A percentile compares a stretch with the other conserved stretches of the same genome.
Evolutionary conservation across 1,140 invertebrate species (phyloP).

Genomic region (Psilanteris sp.): DNA sequence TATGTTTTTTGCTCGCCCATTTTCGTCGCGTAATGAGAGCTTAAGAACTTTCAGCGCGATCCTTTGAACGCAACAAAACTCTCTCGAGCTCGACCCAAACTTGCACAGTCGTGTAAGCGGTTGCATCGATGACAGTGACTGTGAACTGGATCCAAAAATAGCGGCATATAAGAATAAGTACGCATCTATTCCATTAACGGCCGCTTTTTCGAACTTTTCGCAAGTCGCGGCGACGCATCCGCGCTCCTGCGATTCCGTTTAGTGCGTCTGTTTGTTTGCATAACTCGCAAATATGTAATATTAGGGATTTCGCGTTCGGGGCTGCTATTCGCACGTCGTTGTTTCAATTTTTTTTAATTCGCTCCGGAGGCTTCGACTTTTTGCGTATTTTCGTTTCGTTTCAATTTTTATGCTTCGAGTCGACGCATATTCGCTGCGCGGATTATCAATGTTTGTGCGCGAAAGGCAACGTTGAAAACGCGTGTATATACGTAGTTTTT

Average conservation of each 20-base stretch:
- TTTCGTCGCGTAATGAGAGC: slow-evolving; percentile 51
- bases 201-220: slow-evolving; percentile 41
- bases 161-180: slow-evolving; percentile 55
- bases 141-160: slow-evolving; percentile 65
- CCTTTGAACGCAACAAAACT: slow-evolving; percentile 51
- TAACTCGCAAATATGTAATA: too few species aligned
- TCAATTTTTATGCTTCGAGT: too few species aligned
- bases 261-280: too few species aligned
- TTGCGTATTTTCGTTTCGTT: too few species aligned
- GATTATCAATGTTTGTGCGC: too few species aligned
- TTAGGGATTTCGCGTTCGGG: too few species aligned
- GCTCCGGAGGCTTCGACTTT: too few species aligned
- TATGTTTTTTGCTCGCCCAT: slow-evolving; percentile 32
- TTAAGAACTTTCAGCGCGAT: slow-evolving; percentile 51
- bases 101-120: slow-evolving; percentile 59
- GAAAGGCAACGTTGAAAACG: too few species aligned
- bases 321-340: too few species aligned
- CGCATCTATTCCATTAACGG: slow-evolving; percentile 64
- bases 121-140: slow-evolving; percentile 66
- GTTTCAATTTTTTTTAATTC: too few species aligned
- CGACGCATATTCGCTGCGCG: too few species aligned
- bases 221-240: slow-evolving; percentile 1
- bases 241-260: slow-evolving; percentile 1
- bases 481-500: too few species aligned
- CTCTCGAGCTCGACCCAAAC: slow-evolving; percentile 47